Conservation (phyloP, 2,797 vertebrate genomes). For the Pristis pectinata region DNA sequence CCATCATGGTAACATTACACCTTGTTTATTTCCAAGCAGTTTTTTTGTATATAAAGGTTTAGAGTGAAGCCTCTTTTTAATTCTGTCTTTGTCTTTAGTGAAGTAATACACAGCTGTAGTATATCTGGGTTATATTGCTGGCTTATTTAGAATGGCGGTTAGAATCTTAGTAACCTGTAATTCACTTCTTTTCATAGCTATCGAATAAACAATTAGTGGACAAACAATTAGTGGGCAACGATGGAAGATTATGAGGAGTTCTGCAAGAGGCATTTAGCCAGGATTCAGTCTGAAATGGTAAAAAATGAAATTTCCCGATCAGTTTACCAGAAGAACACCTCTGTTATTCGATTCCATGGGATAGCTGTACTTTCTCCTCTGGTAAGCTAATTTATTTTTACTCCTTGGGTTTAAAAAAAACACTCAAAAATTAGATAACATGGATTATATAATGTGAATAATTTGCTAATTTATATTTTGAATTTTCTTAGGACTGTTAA, state of each 20-base stretch:
- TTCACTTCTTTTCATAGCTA: not conserved
- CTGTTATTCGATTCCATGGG: constrained; percentile 73
- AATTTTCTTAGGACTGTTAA: not conserved
- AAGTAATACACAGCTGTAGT: not conserved
- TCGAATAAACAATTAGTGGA: not conserved
- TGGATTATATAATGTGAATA: not conserved
- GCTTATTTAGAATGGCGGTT: not conserved
- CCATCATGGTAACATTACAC: not conserved
- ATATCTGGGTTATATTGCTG: not conserved
- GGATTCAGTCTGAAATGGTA: constrained; percentile 59
- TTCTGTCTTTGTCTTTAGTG: not conserved
- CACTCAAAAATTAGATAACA: not conserved
- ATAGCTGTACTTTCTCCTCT: constrained; percentile 75
- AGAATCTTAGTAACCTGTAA: not conserved
- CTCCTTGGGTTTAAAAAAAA: not conserved
- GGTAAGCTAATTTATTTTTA: constrained; percentile 56
- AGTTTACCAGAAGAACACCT: constrained; percentile 50
- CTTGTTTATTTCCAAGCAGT: not conserved
- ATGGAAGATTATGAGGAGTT: constrained; percentile 90
- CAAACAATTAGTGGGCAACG: constrained; percentile 45
- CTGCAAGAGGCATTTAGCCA: constrained; percentile 62
- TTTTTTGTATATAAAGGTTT: not conserved
- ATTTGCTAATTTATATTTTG: not conserved
- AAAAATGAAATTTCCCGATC: constrained; percentile 47
- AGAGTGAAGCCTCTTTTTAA: not conserved